These are phyloP conservation scores for Conus ventricosus DNA, from an alignment of 1,140 invertebrate genomes.

Conservation along the genomic window DNA sequence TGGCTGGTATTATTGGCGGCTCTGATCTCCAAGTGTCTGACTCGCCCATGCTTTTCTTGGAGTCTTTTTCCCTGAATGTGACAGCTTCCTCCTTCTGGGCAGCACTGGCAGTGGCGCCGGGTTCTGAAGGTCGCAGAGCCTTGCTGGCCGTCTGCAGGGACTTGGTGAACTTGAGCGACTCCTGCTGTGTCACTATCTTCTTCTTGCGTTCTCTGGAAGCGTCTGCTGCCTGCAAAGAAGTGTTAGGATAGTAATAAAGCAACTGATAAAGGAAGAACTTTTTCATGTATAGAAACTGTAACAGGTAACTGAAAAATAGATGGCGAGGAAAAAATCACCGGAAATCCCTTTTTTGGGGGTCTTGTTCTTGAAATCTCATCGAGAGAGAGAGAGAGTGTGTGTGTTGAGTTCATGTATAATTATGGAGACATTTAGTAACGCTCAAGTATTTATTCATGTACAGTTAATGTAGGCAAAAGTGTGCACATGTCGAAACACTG, in stretches of 20 bases:
- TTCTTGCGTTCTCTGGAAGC: slow-evolving; percentile 60
- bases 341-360: too few relatives aligned
- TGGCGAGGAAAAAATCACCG: not conserved
- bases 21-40: not conserved
- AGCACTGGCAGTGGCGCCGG: not conserved
- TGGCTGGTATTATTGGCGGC: not conserved
- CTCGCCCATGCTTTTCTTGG: slow-evolving; percentile 23
- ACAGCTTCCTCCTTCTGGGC: not conserved
- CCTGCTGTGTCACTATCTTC: slow-evolving; percentile 58
- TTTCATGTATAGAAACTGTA: not conserved
- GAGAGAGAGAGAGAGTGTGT: too few relatives aligned
- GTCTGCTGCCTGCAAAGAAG: slow-evolving; percentile 58
- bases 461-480: too few relatives aligned
- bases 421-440: too few relatives aligned
- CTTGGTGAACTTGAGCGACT: slow-evolving; percentile 65
- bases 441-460: too few relatives aligned
- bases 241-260: not conserved
- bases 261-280: not conserved
- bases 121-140: slow-evolving; percentile 45
- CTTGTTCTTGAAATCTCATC: too few relatives aligned
- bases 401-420: too few relatives aligned
- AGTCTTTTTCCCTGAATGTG: not conserved
- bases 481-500: too few relatives aligned
- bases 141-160: slow-evolving; percentile 61
- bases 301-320: not conserved